Conservation (phyloP, 2,888 invertebrate species). For the Hipparchia sbordonii region DNA sequence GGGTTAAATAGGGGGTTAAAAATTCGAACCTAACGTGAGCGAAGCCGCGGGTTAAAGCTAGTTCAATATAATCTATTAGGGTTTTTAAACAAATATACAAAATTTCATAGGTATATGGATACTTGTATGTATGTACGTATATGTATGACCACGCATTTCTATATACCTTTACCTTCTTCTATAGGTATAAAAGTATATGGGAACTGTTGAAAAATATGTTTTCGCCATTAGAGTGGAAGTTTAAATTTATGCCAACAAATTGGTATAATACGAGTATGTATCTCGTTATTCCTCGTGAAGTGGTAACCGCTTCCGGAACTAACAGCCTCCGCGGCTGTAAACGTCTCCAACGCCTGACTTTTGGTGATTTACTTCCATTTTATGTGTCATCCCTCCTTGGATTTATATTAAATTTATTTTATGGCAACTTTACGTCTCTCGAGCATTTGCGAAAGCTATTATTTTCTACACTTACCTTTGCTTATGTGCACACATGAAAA, state of each 20-base stretch:
- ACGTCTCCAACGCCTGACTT: slow-evolving; percentile 79
- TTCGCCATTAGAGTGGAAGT: slow-evolving; percentile 20
- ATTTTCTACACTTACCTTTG: slow-evolving; percentile 4
- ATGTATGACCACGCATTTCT: too few species aligned
- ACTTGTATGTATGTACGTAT: too few species aligned
- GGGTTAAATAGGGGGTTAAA: too few species aligned
- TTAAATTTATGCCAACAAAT: slow-evolving; percentile 24
- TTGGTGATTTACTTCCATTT: slow-evolving; percentile 80
- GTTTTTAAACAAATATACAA: too few species aligned
- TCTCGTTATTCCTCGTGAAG: slow-evolving; percentile 65
- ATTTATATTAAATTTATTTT: slow-evolving; percentile 80
- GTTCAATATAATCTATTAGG: too few species aligned
- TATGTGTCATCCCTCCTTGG: slow-evolving; percentile 76
- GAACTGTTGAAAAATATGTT: slow-evolving; percentile 27
- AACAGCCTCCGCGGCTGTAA: slow-evolving; percentile 77
- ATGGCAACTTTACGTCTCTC: slow-evolving; percentile 73
- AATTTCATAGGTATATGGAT: too few species aligned
- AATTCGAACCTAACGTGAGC: too few species aligned
- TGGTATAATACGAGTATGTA: slow-evolving; percentile 21
- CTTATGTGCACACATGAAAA: slow-evolving; percentile 12
- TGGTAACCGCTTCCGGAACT: slow-evolving; percentile 68
- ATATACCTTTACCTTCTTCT: too few species aligned
- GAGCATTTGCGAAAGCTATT: slow-evolving; percentile 64
- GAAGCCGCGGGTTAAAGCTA: too few species aligned
- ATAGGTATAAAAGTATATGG: background rate